These are phyloP conservation scores for Anthoptus insignis DNA, from an alignment of 2,888 invertebrate genomes.

Conservation along the genomic window DNA sequence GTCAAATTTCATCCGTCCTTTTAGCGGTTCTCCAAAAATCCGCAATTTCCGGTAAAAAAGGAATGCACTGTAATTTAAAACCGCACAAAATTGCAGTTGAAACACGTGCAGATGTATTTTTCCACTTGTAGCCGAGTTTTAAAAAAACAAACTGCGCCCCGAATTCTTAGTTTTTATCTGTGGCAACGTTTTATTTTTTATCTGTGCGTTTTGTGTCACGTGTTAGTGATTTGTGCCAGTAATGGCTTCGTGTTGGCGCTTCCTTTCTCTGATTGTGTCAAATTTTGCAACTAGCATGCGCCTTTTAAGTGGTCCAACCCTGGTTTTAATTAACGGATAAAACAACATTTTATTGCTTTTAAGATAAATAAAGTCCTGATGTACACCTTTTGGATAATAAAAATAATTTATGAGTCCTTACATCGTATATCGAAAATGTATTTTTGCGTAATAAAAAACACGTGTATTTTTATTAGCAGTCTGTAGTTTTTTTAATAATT, in stretches of 20 bases:
- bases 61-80: slow-evolving; percentile 77
- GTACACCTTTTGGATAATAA: slow-evolving; percentile 1
- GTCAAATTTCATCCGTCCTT: slow-evolving; percentile 59
- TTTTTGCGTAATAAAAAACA: background rate
- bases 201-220: slow-evolving; percentile 37
- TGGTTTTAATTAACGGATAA: slow-evolving; percentile 28
- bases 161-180: slow-evolving; percentile 74
- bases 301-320: slow-evolving; percentile 46
- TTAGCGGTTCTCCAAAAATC: slow-evolving; percentile 71
- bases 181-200: slow-evolving; percentile 46
- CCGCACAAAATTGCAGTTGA: slow-evolving; percentile 76
- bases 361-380: slow-evolving; percentile 5
- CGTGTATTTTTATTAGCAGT: background rate
- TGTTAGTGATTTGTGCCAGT: slow-evolving; percentile 45
- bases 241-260: slow-evolving; percentile 75
- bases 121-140: slow-evolving; percentile 65
- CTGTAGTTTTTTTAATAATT: no score
- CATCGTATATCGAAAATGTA: background rate
- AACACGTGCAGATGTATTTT: slow-evolving; percentile 72
- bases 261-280: slow-evolving; percentile 71
- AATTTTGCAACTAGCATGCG: slow-evolving; percentile 64
- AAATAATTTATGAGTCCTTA: slow-evolving; percentile 1
- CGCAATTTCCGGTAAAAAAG: slow-evolving; percentile 78
- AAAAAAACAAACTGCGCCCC: slow-evolving; percentile 57
- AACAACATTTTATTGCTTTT: background rate